phyloP scores from a whole-genome alignment of 1,140 invertebrate genomes.

The Tetramorium simillimum region DNA sequence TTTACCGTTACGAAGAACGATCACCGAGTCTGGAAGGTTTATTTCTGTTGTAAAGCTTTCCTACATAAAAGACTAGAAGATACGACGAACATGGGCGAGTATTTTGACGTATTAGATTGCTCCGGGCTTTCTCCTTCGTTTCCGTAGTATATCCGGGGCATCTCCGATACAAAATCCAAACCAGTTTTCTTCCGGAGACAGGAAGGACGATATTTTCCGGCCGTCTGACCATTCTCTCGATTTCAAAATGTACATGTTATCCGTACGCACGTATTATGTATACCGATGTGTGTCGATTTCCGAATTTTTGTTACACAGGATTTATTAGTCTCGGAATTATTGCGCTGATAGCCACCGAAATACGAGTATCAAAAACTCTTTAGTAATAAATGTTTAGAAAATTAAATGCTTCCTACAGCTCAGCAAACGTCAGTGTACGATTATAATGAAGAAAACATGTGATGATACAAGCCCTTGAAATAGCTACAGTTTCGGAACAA shows the following conservation, averaged over 20 bases:
- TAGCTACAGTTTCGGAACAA: background rate
- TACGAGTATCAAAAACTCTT: background rate
- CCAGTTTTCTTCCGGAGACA: conserved; percentile 62
- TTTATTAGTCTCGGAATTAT: background rate
- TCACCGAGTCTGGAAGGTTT: conserved; percentile 2
- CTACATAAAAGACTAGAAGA: conserved; percentile 20
- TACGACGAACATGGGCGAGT: conserved; percentile 18
- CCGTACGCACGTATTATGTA: background rate
- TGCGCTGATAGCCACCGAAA: background rate
- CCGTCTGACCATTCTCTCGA: conserved; percentile 36
- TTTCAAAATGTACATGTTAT: background rate
- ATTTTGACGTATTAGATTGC: conserved; percentile 67
- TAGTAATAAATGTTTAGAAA: background rate
- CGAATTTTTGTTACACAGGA: background rate
- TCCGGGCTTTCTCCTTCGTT: conserved; percentile 17
- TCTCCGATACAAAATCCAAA: conserved; percentile 65
- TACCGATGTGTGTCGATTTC: background rate
- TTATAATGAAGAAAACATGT: background rate
- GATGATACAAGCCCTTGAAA: background rate
- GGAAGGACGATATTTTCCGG: conserved; percentile 50
- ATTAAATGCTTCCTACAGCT: background rate
- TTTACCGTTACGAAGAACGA: conserved; percentile 5
- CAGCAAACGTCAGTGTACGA: background rate
- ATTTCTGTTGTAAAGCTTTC: conserved; percentile 33
- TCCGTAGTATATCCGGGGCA: background rate